A percentile compares a stretch with the other conserved stretches of the same genome.
Conservation (phyloP, 2,113 vertebrate genomes). For the Cyanocitta stelleri region DNA sequence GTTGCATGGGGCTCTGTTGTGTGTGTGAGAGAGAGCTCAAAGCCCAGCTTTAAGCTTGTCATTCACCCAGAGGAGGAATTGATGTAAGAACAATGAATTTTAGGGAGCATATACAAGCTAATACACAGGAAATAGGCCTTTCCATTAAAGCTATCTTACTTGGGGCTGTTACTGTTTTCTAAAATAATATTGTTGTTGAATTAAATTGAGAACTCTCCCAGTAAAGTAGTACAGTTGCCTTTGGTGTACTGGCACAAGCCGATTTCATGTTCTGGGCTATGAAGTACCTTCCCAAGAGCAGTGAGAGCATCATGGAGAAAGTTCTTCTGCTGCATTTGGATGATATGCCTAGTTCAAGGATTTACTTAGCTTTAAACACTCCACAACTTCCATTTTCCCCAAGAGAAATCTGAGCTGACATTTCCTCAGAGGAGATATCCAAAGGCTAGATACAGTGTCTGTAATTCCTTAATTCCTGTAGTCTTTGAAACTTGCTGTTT, state of each 20-base stretch:
- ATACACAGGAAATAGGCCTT: neutral
- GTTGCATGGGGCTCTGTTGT: accelerated
- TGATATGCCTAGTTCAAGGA: neutral
- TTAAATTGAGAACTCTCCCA: neutral
- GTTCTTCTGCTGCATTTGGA: neutral
- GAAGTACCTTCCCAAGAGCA: neutral
- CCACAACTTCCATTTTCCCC: neutral
- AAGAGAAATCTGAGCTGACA: neutral
- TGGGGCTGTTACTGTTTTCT: neutral
- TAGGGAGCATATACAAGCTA: neutral
- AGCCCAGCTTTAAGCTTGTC: neutral
- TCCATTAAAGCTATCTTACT: neutral
- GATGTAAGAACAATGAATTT: neutral
- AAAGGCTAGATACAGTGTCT: neutral
- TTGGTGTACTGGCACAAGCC: neutral
- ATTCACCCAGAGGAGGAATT: neutral
- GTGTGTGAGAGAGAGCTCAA: neutral
- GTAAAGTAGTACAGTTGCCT: neutral
- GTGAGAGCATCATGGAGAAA: neutral
- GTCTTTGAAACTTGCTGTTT: neutral
- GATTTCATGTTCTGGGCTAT: neutral
- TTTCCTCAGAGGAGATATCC: neutral
- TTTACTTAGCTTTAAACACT: neutral
- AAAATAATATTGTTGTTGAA: neutral
- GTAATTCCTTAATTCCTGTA: neutral